Evolutionary conservation across 2,888 invertebrate species (phyloP).

Genomic region (Drosophila mimica): DNA sequence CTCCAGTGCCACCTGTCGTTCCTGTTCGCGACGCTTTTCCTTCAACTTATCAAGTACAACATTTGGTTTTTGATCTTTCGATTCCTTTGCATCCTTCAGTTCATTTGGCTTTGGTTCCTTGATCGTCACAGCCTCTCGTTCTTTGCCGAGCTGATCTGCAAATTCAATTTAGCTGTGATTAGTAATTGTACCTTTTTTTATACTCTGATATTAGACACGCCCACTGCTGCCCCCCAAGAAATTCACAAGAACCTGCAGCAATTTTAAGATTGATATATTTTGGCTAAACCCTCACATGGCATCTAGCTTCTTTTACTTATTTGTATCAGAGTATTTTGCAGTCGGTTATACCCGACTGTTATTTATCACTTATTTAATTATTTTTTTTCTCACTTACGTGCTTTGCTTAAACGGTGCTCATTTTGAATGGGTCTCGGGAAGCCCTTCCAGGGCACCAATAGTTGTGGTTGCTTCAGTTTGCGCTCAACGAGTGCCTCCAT

Average conservation of each 20-base stretch:
- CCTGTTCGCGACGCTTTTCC: conserved; percentile 55
- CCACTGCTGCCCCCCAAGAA: neutral
- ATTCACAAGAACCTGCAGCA: no score
- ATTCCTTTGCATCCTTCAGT: neutral
- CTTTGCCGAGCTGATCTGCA: neutral
- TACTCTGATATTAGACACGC: neutral
- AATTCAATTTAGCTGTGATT: neutral
- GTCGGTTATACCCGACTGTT: neutral
- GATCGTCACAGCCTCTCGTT: neutral
- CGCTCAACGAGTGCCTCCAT: conserved; percentile 7
- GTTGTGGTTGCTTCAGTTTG: conserved; percentile 20
- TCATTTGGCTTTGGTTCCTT: neutral
- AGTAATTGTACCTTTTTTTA: no score
- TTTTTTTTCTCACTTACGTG: conserved; percentile 32
- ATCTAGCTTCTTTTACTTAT: neutral
- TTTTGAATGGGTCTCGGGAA: conserved; percentile 56
- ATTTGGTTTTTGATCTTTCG: neutral
- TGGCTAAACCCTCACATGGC: no score
- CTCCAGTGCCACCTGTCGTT: conserved; percentile 63
- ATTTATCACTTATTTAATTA: accelerated
- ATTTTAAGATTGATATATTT: no score
- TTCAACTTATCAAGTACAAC: neutral
- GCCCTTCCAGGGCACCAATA: conserved; percentile 71
- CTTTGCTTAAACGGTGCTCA: conserved; percentile 12
- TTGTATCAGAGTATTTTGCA: neutral